phyloP scores from a whole-genome alignment of 2,888 invertebrate genomes.

The Volucella bombylans region DNA sequence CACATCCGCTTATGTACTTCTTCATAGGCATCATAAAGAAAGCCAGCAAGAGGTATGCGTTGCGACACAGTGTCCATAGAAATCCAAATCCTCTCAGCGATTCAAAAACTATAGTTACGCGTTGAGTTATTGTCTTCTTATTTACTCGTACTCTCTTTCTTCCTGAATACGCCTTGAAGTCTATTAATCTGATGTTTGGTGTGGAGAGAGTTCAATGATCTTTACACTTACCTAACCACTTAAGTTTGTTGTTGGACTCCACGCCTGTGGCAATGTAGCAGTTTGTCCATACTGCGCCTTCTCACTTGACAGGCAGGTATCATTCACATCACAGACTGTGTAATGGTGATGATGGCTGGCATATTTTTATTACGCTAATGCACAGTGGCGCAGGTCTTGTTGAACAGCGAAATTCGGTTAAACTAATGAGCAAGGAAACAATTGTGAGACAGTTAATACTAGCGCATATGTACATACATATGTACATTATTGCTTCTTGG shows the following conservation, averaged over 20 bases:
- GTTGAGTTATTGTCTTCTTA: slow-evolving; percentile 30
- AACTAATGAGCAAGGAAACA: not conserved
- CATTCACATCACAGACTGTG: slow-evolving; percentile 35
- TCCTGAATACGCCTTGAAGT: slow-evolving; percentile 32
- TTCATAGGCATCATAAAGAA: slow-evolving; percentile 19
- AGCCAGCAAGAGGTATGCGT: slow-evolving; percentile 28
- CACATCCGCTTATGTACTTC: slow-evolving; percentile 2
- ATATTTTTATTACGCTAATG: slow-evolving; percentile 30
- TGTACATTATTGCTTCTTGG: no score
- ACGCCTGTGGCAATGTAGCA: slow-evolving; percentile 16
- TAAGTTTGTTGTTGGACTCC: slow-evolving; percentile 53
- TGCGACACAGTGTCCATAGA: slow-evolving; percentile 30
- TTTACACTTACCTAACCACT: slow-evolving; percentile 54
- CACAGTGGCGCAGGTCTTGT: slow-evolving; percentile 39
- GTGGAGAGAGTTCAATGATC: slow-evolving; percentile 47
- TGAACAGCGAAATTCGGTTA: not conserved
- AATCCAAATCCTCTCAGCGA: slow-evolving; percentile 49
- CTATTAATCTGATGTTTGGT: slow-evolving; percentile 27
- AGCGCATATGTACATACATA: no score
- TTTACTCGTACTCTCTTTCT: slow-evolving; percentile 28
- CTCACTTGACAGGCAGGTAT: slow-evolving; percentile 43
- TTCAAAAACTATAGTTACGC: not conserved
- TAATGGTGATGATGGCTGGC: slow-evolving; percentile 41
- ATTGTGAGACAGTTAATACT: not conserved
- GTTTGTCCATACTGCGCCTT: not conserved